These are phyloP conservation scores for Sebastiscus albofasciatus DNA, from an alignment of 2,797 vertebrate genomes.

Conservation along the genomic window DNA sequence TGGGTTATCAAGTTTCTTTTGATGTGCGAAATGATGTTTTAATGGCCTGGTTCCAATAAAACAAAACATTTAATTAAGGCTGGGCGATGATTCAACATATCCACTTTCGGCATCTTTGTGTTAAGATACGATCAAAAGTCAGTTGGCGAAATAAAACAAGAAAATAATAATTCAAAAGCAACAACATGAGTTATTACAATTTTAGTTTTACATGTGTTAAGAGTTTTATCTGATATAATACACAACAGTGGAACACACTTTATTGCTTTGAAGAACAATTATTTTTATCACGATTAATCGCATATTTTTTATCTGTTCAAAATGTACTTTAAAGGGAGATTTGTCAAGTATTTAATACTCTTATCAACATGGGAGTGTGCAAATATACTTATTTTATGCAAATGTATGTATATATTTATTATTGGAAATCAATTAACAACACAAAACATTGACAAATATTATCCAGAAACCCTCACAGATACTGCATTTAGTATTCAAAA, in stretches of 20 bases:
- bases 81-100: not conserved
- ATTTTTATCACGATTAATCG: not conserved
- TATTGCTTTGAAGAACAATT: not conserved
- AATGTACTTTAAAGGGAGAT: no score
- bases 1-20: not conserved
- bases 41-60: not conserved
- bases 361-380: no score
- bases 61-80: not conserved
- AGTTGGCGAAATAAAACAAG: not conserved
- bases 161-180: not conserved
- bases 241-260: not conserved
- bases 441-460: no score
- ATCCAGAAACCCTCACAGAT: no score
- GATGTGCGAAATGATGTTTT: not conserved
- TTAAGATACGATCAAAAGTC: not conserved
- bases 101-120: not conserved
- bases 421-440: no score
- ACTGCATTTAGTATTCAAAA: no score
- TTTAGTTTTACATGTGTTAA: not conserved
- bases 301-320: no score
- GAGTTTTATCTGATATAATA: not conserved
- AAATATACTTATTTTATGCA: no score
- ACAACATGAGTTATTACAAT: not conserved
- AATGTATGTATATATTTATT: no score
- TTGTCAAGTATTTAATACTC: no score